phyloP scores from a whole-genome alignment of 2,888 invertebrate genomes.

The Eueremaeus valkanovi region DNA sequence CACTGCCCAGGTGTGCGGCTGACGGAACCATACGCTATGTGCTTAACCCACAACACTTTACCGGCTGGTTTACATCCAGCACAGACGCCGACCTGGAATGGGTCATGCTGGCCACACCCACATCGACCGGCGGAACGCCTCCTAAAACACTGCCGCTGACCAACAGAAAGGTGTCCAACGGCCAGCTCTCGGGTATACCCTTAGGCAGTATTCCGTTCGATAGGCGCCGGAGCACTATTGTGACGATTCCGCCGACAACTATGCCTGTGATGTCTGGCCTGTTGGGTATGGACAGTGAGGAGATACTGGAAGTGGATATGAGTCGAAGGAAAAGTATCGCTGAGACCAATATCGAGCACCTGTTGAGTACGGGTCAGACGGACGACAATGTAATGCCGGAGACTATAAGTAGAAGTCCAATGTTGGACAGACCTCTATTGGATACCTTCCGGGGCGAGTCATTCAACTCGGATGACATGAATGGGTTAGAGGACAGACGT shows the following conservation, averaged over 20 bases:
- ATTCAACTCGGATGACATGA: neutral
- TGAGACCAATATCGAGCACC: neutral
- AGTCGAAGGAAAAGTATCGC: neutral
- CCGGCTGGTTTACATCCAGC: conserved; percentile 47
- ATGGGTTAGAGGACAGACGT: neutral
- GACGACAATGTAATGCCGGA: neutral
- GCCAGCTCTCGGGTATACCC: neutral
- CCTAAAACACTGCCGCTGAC: neutral
- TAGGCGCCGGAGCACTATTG: neutral
- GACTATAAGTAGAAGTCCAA: neutral
- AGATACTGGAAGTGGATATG: too few species aligned
- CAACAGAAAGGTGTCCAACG: neutral
- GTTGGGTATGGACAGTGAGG: neutral
- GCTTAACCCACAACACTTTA: conserved; percentile 57
- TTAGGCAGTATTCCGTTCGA: neutral
- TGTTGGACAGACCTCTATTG: neutral
- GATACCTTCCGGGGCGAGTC: neutral
- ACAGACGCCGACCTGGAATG: conserved; percentile 69
- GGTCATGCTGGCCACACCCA: conserved; percentile 60
- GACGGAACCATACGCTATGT: conserved; percentile 73
- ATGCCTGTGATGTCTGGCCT: too few species aligned
- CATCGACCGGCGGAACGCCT: neutral
- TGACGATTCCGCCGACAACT: neutral
- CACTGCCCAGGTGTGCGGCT: conserved; percentile 65
- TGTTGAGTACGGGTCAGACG: neutral